phyloP scores from a whole-genome alignment of 2,888 invertebrate genomes.

The Thelaira solivaga region DNA sequence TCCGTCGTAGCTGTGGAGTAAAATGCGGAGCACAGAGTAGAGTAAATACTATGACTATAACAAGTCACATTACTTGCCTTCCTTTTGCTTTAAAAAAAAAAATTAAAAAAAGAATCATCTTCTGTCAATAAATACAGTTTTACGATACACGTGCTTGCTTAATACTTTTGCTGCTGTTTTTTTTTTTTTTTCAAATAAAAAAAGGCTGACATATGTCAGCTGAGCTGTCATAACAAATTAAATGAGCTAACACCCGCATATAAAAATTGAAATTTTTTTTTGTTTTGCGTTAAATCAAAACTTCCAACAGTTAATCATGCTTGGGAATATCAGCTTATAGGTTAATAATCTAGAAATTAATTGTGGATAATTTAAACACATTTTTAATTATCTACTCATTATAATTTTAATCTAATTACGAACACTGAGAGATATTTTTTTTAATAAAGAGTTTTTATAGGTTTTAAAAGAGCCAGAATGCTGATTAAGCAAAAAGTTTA shows the following conservation, averaged over 20 bases:
- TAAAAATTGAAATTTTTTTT: background rate
- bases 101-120: background rate
- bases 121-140: conserved; percentile 13
- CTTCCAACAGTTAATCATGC: background rate
- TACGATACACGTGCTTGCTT: conserved; percentile 27
- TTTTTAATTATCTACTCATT: no score
- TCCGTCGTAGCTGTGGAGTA: background rate
- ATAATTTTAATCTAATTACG: no score
- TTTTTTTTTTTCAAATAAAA: conserved; percentile 26
- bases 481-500: no score
- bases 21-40: background rate
- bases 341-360: no score
- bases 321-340: no score
- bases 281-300: background rate
- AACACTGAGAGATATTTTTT: no score
- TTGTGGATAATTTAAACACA: no score
- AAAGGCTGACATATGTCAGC: conserved; percentile 63
- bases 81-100: background rate
- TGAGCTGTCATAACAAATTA: conserved; percentile 68
- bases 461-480: no score
- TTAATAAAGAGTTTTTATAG: no score
- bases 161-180: conserved; percentile 12
- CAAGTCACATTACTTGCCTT: conserved; percentile 5
- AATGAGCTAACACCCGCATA: conserved; percentile 55
- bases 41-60: conserved; percentile 7